Base-by-base conservation (phyloP, 2,113 vertebrate species). In the Tetrax tetrax region DNA sequence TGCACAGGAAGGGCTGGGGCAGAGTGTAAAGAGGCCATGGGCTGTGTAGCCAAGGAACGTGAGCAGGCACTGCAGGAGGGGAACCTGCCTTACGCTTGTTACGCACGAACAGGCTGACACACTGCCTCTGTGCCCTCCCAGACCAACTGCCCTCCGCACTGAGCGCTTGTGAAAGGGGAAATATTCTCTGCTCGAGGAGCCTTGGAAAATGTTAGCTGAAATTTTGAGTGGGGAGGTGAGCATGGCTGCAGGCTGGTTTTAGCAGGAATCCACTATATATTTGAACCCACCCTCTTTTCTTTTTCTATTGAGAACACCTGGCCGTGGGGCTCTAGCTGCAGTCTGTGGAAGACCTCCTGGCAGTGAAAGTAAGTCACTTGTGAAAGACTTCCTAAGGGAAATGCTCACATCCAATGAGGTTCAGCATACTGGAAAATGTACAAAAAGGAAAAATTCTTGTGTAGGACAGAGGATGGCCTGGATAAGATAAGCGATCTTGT, bases 301-400 rank as follows among this genome's bases (percentile, higher is more conserved):
- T 71, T 83, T 78, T 33, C 72, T 83, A 12, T 77, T 0, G 6
- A 70, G 59, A 88, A 72, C 17, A 60, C 20, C 22, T 60, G 14
- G 28, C 47, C 18, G 17, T 2, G 2, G 13, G 23, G 21, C 33
- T 71, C 10, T 86, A 35, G 66, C 35, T 83, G 61, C 14, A 66
- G 56, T 15, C 59, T 63, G 19, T 77, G 56, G 41, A 88, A 91
- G 56, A 78, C 12, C 48, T 85, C 41, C 92, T 92, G 76, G 76
- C 83, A 92, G 79, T 35, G 83, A 78, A 59, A 94, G 43, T 35
- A 75, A 78, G 35, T 35, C 56, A 64, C 76, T 92, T 81, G 60
- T 92, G 80, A 88, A 96, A 87, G 86, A 64, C 72, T 90, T 96
- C 96, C 94, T 84, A 68, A 82, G 89, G 88, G 92, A 95, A 95